Evolutionary conservation across 1,140 invertebrate species (phyloP).

Genomic region (Wiebesia pumilae): DNA sequence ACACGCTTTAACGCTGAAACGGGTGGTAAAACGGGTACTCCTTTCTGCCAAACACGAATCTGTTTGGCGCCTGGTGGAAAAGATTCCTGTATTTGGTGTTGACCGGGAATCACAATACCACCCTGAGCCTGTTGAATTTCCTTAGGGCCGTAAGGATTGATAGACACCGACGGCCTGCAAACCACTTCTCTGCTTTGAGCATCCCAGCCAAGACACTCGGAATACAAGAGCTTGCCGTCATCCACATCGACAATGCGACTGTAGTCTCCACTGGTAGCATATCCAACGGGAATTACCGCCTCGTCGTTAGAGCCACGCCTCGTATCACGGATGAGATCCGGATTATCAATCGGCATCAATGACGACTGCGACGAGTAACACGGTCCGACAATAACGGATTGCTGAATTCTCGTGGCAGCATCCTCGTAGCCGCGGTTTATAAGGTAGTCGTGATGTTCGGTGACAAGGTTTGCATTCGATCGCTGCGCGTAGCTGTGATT

Average conservation of each 20-base stretch:
- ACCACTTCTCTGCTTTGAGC: constrained; percentile 73
- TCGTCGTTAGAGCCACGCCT: constrained; percentile 67
- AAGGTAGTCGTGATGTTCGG: constrained; percentile 36
- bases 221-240: constrained; percentile 85
- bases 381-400: constrained; percentile 68
- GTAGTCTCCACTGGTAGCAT: constrained; percentile 57
- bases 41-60: constrained; percentile 88
- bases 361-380: constrained; percentile 80
- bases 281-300: constrained; percentile 59
- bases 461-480: background rate
- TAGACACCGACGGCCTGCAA: constrained; percentile 58
- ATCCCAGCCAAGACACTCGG: constrained; percentile 75
- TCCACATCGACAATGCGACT: constrained; percentile 75
- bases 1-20: constrained; percentile 87
- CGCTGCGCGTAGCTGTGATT: constrained; percentile 57
- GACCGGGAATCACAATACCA: constrained; percentile 58
- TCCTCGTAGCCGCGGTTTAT: constrained; percentile 43
- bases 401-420: background rate
- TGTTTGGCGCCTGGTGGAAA: constrained; percentile 81
- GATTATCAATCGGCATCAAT: constrained; percentile 81
- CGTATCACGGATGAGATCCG: constrained; percentile 88
- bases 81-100: constrained; percentile 50
- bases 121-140: constrained; percentile 75
- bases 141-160: constrained; percentile 82
- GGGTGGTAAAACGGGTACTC: constrained; percentile 87